Evolutionary conservation across 2,888 invertebrate species (phyloP), one percentile per base, ranked within the genome.

Genomic region (Xestia c-nigrum): DNA sequence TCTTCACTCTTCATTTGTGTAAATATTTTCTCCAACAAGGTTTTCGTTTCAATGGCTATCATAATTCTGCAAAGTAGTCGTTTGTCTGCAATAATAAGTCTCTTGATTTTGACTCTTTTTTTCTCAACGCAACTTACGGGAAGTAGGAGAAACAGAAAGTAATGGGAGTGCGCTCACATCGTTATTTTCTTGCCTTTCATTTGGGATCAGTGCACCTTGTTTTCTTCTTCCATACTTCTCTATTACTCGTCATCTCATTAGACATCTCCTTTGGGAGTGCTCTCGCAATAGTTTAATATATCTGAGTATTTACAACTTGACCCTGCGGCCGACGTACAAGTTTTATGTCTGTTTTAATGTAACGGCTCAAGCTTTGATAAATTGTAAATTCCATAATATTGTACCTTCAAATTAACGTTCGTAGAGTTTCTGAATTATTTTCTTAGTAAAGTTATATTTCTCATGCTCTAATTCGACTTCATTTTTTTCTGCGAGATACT

Each of bases 91-190:
- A 76, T 61, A 71, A 76, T 24, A 89, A 89, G 88, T 85, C 84
- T 81, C 85, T 88, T 87, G 88, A 92, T 91, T 91, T 90, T 89
- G 89, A 31, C n/a, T n/a, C n/a, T 38, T 38, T 38, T 90, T 91
- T 90, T 83, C 89, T 73, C 74, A 59, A 75, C 87, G 74, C 74
- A 59, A 75, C 87, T 91, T 92, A 90, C 89, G 90, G 90, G 89
- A 74, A 57, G 24, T 91, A 89, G 89, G 77, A 80, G 85, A 87
- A 83, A 78, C 55, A 24, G 24, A n/a, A 5, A n/a, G 10, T n/a
- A 55, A 24, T 57, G 55, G 55, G 12, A 57, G 55, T 24, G 55
- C 24, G 55, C 55, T 57, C 70, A 31, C 31, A 31, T 31, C 31
- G 31, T 31, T 31, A 31, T 31, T 31, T 3, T 31, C 31, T 31